phyloP scores from a whole-genome alignment of 2,888 invertebrate genomes.

The Phyto melanocephala region DNA sequence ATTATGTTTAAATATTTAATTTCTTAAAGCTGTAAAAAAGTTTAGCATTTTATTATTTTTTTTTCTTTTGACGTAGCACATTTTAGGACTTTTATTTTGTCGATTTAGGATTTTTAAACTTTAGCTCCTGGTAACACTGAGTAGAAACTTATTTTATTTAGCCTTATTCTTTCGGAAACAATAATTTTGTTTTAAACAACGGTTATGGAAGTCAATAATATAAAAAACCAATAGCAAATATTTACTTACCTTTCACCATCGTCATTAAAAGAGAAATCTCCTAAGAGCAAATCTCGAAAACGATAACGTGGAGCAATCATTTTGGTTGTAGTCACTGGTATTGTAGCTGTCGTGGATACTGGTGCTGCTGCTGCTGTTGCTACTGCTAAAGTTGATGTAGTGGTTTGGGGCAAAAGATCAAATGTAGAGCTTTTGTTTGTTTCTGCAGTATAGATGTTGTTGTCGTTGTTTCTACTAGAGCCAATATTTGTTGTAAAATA shows the following conservation, averaged over 20 bases:
- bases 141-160: too few relatives aligned
- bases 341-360: constrained; percentile 1
- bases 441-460: constrained; percentile 9
- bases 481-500: constrained; percentile 43
- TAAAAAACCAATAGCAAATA: background rate
- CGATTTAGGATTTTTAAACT: too few relatives aligned
- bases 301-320: constrained; percentile 84
- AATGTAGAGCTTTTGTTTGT: constrained; percentile 34
- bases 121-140: too few relatives aligned
- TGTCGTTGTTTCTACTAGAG: constrained; percentile 39
- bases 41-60: too few relatives aligned
- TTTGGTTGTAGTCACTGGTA: constrained; percentile 68
- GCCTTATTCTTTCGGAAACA: too few relatives aligned
- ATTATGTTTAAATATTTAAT: too few relatives aligned
- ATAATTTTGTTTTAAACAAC: too few relatives aligned
- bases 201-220: background rate
- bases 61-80: too few relatives aligned
- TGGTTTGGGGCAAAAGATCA: constrained; percentile 3
- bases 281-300: constrained; percentile 87
- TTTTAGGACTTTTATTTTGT: too few relatives aligned
- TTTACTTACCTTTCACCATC: constrained; percentile 86
- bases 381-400: constrained; percentile 28
- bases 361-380: constrained; percentile 11
- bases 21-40: too few relatives aligned
- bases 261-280: constrained; percentile 87